Conservation (phyloP, 2,888 invertebrate species). For the Andrena minutula region DNA sequence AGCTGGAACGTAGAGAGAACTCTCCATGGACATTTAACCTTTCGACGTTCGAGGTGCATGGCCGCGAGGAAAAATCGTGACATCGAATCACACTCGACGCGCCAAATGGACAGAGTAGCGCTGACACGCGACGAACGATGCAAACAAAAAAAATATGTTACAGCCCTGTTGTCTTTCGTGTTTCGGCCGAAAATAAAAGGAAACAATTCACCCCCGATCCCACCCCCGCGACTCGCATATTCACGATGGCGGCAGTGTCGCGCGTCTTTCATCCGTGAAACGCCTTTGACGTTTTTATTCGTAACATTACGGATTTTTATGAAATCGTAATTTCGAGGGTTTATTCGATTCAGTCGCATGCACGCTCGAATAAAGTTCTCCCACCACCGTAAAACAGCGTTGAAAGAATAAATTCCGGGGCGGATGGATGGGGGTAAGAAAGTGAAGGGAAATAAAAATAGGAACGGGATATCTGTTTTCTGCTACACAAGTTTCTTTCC, state of each 20-base stretch:
- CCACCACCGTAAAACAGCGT: constrained; percentile 8
- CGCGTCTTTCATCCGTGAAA: constrained; percentile 52
- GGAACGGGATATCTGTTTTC: neutral
- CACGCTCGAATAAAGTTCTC: constrained; percentile 26
- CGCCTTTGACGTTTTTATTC: constrained; percentile 54
- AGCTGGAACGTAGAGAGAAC: neutral
- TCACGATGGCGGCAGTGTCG: constrained; percentile 19
- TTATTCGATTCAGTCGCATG: constrained; percentile 38
- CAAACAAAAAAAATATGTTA: constrained; percentile 12
- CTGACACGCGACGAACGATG: constrained; percentile 2
- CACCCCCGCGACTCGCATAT: constrained; percentile 8
- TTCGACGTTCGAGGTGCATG: neutral
- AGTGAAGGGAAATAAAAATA: constrained; percentile 6
- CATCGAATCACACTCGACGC: constrained; percentile 33
- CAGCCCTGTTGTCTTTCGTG: constrained; percentile 33
- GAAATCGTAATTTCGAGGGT: constrained; percentile 51
- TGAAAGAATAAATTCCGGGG: constrained; percentile 26
- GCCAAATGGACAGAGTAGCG: constrained; percentile 40
- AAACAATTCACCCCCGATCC: constrained; percentile 15
- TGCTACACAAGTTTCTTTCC: neutral
- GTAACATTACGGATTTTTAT: constrained; percentile 54
- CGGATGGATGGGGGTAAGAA: constrained; percentile 10
- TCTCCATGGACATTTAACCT: constrained; percentile 7
- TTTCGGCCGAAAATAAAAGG: constrained; percentile 26
- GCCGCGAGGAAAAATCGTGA: constrained; percentile 24